phyloP scores from a whole-genome alignment of 2,113 vertebrate species.

The Alexandromys fortis region DNA sequence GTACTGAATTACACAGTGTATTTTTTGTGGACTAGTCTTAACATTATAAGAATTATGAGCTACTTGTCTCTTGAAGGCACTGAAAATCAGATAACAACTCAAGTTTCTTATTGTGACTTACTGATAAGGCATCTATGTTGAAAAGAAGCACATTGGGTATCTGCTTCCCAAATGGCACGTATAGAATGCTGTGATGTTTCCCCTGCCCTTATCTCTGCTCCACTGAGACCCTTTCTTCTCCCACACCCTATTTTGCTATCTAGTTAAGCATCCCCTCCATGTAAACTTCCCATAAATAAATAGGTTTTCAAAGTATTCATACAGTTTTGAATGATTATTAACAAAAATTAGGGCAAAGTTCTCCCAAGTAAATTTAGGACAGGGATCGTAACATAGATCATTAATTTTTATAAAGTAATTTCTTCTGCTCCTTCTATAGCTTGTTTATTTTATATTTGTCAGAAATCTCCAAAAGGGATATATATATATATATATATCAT shows the following conservation, averaged over 20 bases:
- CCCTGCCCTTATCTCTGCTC: background rate
- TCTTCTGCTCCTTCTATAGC: background rate
- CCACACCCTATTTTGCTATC: background rate
- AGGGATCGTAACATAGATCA: background rate
- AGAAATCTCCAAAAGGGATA: background rate
- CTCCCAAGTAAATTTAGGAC: background rate
- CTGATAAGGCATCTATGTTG: background rate
- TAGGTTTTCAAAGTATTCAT: background rate
- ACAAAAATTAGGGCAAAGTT: constrained; percentile 16
- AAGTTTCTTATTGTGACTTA: background rate
- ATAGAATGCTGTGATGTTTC: background rate
- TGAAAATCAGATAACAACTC: background rate
- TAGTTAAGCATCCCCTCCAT: background rate
- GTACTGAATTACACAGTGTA: background rate
- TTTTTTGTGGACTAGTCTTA: background rate
- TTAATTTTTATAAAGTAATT: background rate
- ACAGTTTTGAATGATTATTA: constrained; percentile 51
- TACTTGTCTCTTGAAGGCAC: background rate
- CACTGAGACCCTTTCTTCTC: background rate
- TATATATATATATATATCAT: background rate
- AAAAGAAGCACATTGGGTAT: too few relatives aligned
- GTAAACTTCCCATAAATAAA: background rate
- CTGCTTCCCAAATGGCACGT: background rate
- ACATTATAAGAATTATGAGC: background rate
- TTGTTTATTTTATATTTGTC: background rate